Evolutionary conservation across 2,797 vertebrate genomes (phyloP), one percentile per base, ranked within the genome.

Genomic region (Chiroxiphia lanceolata): DNA sequence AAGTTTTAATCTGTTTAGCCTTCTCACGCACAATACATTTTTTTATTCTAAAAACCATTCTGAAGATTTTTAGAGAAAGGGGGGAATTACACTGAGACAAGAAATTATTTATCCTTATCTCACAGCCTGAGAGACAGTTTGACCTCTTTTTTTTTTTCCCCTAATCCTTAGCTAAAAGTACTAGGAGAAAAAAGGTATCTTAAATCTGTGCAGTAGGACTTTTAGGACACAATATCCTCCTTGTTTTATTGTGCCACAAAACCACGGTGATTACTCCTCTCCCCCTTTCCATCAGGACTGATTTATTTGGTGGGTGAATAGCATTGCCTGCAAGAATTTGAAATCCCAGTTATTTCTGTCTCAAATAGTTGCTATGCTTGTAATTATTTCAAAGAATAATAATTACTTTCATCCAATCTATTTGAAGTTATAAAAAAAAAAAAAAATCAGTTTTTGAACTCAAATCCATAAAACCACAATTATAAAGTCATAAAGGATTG

Each of bases 311-410:
- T 23, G 72, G 80, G 84, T 70, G 27, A 93, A 84, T 23, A 92
- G 68, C 74, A 92, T 70, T 89, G 77, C 64, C 64, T 74, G 74
- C 59, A 94, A 82, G 74, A 93, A 90, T 87, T 53, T 68, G 64
- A 96, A 94, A 84, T 74, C 60, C 7, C 40, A 63, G 77, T 84
- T 94, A 89, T 84, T 96, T 93, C 77, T 77, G 85, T 70, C 60
- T 79, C 63, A 86, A 76, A 90, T 33, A 88, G 59, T 70, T 74
- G 67, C 90, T 85, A 75, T 33, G 56, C 45, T 93, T 94, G 27
- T 77, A 95, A 94, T 90, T 88, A 93, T 85, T 96, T 94, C 70
- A 87, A 87, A 89, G 65, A 92, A 83, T 70, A 95, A 85, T 82
- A 95, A 95, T 81, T 90, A 89, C 70, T 93, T 95, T 90, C 86